Conservation (phyloP, 2,797 vertebrate species). For the Synaphobranchus kaupii region DNA sequence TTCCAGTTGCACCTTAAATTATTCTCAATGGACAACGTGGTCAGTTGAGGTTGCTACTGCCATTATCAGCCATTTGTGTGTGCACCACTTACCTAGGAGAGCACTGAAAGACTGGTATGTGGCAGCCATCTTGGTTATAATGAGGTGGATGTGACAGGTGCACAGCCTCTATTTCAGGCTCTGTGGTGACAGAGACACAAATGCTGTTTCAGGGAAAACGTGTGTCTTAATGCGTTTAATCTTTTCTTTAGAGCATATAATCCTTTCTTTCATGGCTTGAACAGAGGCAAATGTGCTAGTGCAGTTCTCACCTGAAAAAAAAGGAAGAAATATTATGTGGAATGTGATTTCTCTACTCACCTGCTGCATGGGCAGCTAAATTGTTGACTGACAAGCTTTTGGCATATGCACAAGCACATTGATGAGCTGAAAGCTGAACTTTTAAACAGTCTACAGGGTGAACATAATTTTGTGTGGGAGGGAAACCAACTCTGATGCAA, state of each 20-base stretch:
- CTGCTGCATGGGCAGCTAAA: not conserved
- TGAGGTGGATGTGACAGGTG: not conserved
- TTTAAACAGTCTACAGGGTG: too few relatives aligned
- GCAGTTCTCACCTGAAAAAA: too few relatives aligned
- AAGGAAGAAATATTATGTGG: not conserved
- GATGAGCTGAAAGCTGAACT: too few relatives aligned
- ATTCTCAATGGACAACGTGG: not conserved
- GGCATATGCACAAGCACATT: too few relatives aligned
- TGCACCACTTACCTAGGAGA: not conserved
- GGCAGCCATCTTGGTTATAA: not conserved
- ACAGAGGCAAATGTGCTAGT: not conserved
- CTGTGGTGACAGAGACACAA: not conserved
- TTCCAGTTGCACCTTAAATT: not conserved
- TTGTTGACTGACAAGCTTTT: not conserved
- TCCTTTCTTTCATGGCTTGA: not conserved
- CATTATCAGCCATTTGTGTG: not conserved
- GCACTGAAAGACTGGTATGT: not conserved
- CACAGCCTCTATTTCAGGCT: not conserved
- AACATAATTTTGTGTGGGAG: too few relatives aligned
- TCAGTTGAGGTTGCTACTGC: not conserved
- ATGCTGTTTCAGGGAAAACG: not conserved
- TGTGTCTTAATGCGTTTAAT: not conserved
- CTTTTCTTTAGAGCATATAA: not conserved
- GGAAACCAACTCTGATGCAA: too few relatives aligned
- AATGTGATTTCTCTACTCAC: not conserved